Conservation (phyloP, 2,888 invertebrate genomes). For the Spicauda simplicius region DNA sequence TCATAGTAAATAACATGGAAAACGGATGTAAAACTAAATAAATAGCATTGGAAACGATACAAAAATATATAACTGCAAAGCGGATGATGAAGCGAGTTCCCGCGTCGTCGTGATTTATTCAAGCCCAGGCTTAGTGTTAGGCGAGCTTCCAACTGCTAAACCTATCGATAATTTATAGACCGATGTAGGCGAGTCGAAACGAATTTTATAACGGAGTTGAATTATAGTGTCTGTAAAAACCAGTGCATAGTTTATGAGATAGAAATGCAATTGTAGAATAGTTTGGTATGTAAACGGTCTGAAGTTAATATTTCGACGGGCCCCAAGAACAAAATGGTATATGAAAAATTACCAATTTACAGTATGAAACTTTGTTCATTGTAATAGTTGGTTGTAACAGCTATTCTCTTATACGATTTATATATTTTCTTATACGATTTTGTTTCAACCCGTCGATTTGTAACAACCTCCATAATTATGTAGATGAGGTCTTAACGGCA, state of each 20-base stretch:
- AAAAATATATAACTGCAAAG: conserved; percentile 22
- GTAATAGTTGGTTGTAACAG: too few species aligned
- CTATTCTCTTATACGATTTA: too few species aligned
- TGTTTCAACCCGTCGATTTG: too few species aligned
- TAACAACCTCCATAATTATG: too few species aligned
- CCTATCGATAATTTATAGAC: conserved; percentile 26
- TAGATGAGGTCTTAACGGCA: too few species aligned
- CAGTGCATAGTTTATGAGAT: background rate
- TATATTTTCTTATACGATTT: too few species aligned
- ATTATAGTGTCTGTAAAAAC: background rate
- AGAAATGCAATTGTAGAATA: background rate
- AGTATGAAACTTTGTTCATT: too few species aligned
- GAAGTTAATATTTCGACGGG: too few species aligned
- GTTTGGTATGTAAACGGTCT: too few species aligned
- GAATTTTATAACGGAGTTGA: conserved; percentile 1
- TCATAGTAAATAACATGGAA: background rate
- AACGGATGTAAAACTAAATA: conserved; percentile 4
- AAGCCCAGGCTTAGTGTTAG: conserved; percentile 22
- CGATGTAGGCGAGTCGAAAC: conserved; percentile 1
- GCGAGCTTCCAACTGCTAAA: conserved; percentile 29
- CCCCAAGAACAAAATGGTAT: too few species aligned
- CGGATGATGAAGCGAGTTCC: conserved; percentile 24
- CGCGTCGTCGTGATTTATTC: conserved; percentile 22
- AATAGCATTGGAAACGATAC: conserved; percentile 2
- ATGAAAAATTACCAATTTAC: too few species aligned